These are phyloP conservation scores for Agonum fuliginosum DNA, from an alignment of 2,888 invertebrate genomes.

Conservation along the genomic window DNA sequence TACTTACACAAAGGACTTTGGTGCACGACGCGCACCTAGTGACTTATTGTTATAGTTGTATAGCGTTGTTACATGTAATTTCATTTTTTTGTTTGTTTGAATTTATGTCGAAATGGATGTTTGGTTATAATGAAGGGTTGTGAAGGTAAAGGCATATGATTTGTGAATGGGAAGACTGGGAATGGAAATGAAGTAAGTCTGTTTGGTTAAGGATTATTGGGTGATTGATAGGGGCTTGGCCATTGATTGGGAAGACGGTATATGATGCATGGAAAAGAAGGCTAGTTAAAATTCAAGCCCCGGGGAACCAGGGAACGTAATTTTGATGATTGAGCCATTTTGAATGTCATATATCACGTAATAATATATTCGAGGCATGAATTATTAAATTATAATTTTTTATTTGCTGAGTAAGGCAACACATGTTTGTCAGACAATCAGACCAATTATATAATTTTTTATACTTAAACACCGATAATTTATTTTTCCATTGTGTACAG, in stretches of 20 bases:
- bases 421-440: neutral
- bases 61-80: slow-evolving; percentile 32
- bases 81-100: slow-evolving; percentile 29
- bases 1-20: neutral
- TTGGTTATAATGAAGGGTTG: slow-evolving; percentile 24
- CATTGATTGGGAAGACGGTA: neutral
- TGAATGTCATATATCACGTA: slow-evolving; percentile 3
- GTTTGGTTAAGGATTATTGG: slow-evolving; percentile 19
- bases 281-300: slow-evolving; percentile 24
- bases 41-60: slow-evolving; percentile 28
- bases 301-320: neutral
- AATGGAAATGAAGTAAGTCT: slow-evolving; percentile 3
- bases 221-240: slow-evolving; percentile 16
- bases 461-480: too few species aligned
- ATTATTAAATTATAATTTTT: neutral
- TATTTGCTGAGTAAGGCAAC: neutral
- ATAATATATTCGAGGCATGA: neutral
- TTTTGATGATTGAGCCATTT: slow-evolving; percentile 29
- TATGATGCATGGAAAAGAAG: too few species aligned
- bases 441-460: too few species aligned
- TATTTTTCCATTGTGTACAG: too few species aligned
- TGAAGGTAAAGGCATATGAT: neutral
- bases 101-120: slow-evolving; percentile 21
- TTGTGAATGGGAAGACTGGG: slow-evolving; percentile 27
- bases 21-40: neutral